Evolutionary conservation across 2,888 invertebrate genomes (phyloP), one percentile per base, ranked within the genome.

Genomic region (Sphaerophoria rueppellii): DNA sequence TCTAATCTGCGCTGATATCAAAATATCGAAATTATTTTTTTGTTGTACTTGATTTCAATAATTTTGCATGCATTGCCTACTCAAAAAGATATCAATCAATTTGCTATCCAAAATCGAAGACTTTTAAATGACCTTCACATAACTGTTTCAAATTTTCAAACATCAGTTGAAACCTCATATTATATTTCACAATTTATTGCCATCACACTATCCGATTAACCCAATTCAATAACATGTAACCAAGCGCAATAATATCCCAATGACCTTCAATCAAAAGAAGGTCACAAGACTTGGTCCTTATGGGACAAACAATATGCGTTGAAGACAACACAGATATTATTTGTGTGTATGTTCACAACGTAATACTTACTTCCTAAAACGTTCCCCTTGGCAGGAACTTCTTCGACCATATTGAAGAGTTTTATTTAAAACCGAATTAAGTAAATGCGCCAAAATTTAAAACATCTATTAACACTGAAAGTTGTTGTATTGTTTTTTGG

Each of bases 301-400:
- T 63, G 63, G 48, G 34, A 48, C 9, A 14, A 63, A 35, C 16
- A 60, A 24, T 2, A 24, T 24, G n/a, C 24, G 24, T 2, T 24
- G 24, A 24, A 24, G 24, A 24, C 24, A 24, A 24, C 24, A 24
- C 24, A 24, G 24, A 24, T 24, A 24, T 24, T 24, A 24, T 24
- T 24, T 24, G 24, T 24, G 24, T n/a, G n/a, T n/a, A n/a, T n/a
- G n/a, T n/a, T n/a, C 6, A 37, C 7, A 50, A 5, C 35, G 46
- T 43, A 67, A n/a, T 86, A 93, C 94, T 94, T 91, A 94, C 94
- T 92, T 90, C 93, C 94, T 87, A 94, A 91, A 88, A 94, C 88
- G 89, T 93, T 94, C 90, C 94, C 94, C 89, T 89, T 93, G 0
- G 93, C 93, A 46, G 93, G 93, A 87, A 93, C 93, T 88, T 93